These are phyloP conservation scores for Climacteris rufus DNA, from an alignment of 2,113 vertebrate species.

Conservation along the genomic window DNA sequence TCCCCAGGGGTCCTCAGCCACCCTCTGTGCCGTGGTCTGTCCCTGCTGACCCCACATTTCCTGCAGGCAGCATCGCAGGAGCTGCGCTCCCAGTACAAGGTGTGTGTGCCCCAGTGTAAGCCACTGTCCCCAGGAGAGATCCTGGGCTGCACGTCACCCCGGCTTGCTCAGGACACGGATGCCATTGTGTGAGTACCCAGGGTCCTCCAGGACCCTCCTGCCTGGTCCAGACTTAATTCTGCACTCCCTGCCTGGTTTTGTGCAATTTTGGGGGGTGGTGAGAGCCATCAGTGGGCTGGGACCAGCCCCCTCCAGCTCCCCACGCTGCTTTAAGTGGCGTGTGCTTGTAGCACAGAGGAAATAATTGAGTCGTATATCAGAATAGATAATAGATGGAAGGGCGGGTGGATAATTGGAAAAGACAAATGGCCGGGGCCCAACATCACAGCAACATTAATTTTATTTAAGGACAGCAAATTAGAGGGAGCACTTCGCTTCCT, in stretches of 20 bases:
- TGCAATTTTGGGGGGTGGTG: background rate
- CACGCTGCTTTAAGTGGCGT: background rate
- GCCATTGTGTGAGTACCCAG: constrained; percentile 86
- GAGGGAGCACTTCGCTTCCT: constrained; percentile 75
- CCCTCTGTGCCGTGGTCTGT: accelerated
- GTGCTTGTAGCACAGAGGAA: constrained; percentile 30
- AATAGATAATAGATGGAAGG: constrained; percentile 70
- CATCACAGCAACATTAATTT: constrained; percentile 80
- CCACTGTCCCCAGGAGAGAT: constrained; percentile 96
- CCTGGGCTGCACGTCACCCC: constrained; percentile 91
- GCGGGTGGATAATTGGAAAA: constrained; percentile 75
- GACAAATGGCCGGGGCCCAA: constrained; percentile 75
- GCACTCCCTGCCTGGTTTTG: background rate
- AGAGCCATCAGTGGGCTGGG: background rate
- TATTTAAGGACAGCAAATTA: constrained; percentile 83
- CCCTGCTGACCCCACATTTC: background rate
- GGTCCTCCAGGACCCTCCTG: background rate
- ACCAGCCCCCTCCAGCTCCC: background rate
- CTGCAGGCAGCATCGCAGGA: constrained; percentile 71
- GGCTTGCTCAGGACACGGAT: constrained; percentile 75
- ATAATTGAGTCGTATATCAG: constrained; percentile 75
- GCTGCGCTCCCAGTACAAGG: constrained; percentile 81
- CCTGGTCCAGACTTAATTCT: background rate
- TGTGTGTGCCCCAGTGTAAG: constrained; percentile 91
- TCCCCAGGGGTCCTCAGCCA: background rate